These are phyloP conservation scores for Chaetodon trifasciatus DNA, from an alignment of 2,797 vertebrate species.

Conservation along the genomic window DNA sequence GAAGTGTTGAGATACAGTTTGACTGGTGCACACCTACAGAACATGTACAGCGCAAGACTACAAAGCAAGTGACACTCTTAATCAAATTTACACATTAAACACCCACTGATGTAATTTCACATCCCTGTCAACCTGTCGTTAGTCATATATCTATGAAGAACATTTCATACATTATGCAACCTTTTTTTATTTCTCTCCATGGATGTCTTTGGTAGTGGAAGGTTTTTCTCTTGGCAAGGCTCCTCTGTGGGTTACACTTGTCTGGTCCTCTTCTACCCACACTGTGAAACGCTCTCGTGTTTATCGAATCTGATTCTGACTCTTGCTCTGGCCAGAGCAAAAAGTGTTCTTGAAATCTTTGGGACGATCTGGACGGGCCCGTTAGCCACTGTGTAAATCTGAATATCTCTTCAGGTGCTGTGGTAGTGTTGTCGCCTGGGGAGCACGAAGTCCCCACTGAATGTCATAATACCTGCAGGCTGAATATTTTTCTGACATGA, in stretches of 20 bases:
- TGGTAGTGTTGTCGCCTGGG: slow-evolving; percentile 3
- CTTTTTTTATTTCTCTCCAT: not conserved
- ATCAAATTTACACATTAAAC: slow-evolving; percentile 62
- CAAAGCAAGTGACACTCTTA: slow-evolving; percentile 39
- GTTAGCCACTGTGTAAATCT: not conserved
- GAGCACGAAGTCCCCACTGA: not conserved
- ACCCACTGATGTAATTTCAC: slow-evolving; percentile 53
- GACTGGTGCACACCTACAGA: slow-evolving; percentile 41
- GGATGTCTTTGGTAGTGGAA: slow-evolving; percentile 14
- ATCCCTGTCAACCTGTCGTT: slow-evolving; percentile 53
- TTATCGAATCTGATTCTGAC: slow-evolving; percentile 32
- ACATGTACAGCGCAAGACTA: slow-evolving; percentile 22
- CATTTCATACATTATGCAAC: slow-evolving; percentile 21
- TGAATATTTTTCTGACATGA: slow-evolving; percentile 6
- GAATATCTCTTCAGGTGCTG: slow-evolving; percentile 2
- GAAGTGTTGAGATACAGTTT: slow-evolving; percentile 37
- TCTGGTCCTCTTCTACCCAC: slow-evolving; percentile 37
- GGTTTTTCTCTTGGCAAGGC: slow-evolving; percentile 3
- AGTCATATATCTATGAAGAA: slow-evolving; percentile 52
- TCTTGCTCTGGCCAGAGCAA: not conserved
- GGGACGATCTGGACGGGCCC: not conserved
- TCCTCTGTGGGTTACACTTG: slow-evolving; percentile 19
- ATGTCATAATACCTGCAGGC: not conserved
- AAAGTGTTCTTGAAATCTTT: not conserved
- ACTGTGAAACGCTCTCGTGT: slow-evolving; percentile 30